A percentile compares a stretch with the other conserved stretches of the same genome.
phyloP scores from a whole-genome alignment of 2,888 invertebrate genomes.

The Eupithecia subfuscata region DNA sequence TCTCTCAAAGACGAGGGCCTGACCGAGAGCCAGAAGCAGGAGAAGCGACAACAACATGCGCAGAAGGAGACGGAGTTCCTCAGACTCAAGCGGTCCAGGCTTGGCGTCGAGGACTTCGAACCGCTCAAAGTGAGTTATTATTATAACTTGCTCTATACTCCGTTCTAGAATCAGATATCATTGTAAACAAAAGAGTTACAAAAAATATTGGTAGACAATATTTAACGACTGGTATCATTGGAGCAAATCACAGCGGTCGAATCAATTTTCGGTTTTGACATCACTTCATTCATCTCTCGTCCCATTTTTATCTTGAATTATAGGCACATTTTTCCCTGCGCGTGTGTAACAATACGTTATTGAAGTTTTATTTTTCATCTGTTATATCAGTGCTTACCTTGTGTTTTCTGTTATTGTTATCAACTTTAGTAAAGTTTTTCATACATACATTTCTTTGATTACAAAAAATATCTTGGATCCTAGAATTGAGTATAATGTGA shows the following conservation, averaged over 20 bases:
- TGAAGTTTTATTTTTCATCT: too few species aligned
- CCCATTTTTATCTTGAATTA: too few species aligned
- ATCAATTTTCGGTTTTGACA: neutral
- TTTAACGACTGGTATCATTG: neutral
- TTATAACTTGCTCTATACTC: neutral
- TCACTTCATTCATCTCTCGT: too few species aligned
- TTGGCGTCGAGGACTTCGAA: constrained; percentile 99
- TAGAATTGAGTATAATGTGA: too few species aligned
- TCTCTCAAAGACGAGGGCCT: constrained; percentile 97
- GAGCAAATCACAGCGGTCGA: neutral
- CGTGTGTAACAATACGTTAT: too few species aligned
- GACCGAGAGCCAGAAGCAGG: constrained; percentile 96
- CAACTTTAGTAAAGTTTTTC: too few species aligned
- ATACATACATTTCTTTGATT: too few species aligned
- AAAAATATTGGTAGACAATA: neutral
- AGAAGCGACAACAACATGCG: constrained; percentile 97
- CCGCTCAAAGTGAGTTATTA: constrained; percentile 91
- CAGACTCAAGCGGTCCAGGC: constrained; percentile 95
- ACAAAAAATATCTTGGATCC: too few species aligned
- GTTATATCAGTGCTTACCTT: too few species aligned
- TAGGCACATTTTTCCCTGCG: too few species aligned
- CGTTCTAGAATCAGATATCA: neutral
- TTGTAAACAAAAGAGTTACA: neutral
- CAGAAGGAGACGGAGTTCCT: constrained; percentile 99
- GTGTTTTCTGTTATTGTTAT: too few species aligned